Base-by-base conservation (phyloP, 2,797 vertebrate species). In the Ispidina picta region DNA sequence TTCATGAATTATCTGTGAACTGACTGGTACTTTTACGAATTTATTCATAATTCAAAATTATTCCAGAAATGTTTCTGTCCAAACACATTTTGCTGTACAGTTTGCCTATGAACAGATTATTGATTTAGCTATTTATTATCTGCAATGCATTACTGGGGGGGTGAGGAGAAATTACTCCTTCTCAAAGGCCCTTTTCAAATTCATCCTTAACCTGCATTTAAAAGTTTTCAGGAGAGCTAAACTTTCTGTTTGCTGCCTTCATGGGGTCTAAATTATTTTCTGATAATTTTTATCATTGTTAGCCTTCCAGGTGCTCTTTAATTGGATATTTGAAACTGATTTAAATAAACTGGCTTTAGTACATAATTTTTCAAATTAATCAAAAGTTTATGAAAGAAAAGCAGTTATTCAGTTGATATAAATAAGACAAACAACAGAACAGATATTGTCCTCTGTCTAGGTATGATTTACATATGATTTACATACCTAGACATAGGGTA, bases 1-100 rank as follows among this genome's bases (percentile, higher is more conserved):
- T 88, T 96, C 95, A 96, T 96, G 95, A 96, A 96, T 96, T 96
- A 96, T 95, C 92, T 93, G 95, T 95, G 95, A 92, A 95, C 95
- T 80, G 83, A 92, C 88, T 94, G 88, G 88, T 84, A 82, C 91
- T 96, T 92, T 82, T 48, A 80, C 48, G 20, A 91, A 92, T 96
- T 93, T 95, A 94, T 96, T 93, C 95, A 96, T 96, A 84, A 95
- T 92, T 94, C 91, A 95, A 56, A 88, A 91, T 96, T 96, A 94
- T 95, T 92, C 94, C 58, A 94, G 86, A 90, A 96, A 90, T 94
- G 95, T 75, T 94, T 93, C 92, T 93, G 81, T 71, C 75, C 92
- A 91, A 96, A 95, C 88, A 96, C 83, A 56, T 92, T 91, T 92
- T 86, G 66, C 81, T 84, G 58, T 59, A 71, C 65, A 86, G 65